These are phyloP conservation scores for Creontiades dilutus DNA, from an alignment of 2,888 invertebrate species.

Conservation along the genomic window DNA sequence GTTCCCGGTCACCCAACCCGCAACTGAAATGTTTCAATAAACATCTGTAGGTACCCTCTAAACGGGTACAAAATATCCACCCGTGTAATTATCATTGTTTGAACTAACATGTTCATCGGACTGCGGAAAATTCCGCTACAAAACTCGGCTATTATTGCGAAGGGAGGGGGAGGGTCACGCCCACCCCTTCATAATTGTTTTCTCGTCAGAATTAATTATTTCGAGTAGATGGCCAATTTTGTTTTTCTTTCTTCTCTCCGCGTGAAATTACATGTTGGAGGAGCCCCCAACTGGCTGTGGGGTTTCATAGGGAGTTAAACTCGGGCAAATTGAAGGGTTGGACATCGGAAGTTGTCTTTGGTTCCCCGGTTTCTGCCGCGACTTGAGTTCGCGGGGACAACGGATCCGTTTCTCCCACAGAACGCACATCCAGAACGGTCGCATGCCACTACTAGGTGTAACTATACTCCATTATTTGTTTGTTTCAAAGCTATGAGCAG, in stretches of 20 bases:
- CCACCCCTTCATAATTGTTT: conserved; percentile 63
- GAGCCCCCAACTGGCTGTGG: neutral
- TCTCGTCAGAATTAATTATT: conserved; percentile 70
- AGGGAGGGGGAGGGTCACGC: neutral
- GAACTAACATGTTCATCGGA: conserved; percentile 47
- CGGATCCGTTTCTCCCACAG: neutral
- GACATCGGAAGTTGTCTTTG: conserved; percentile 31
- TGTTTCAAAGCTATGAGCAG: too few relatives aligned
- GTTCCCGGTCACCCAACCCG: too few relatives aligned
- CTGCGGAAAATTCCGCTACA: conserved; percentile 53
- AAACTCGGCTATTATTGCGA: conserved; percentile 35
- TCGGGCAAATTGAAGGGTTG: conserved; percentile 53
- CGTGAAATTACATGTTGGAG: conserved; percentile 41
- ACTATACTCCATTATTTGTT: too few relatives aligned
- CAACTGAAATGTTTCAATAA: too few relatives aligned
- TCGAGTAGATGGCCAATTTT: conserved; percentile 65
- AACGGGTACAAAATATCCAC: neutral
- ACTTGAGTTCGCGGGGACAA: neutral
- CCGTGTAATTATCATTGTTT: conserved; percentile 43
- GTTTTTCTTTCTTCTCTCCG: neutral
- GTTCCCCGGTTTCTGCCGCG: neutral
- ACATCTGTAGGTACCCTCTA: conserved; percentile 8
- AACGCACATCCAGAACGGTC: neutral
- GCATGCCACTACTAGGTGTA: neutral
- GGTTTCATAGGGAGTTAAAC: neutral